These are phyloP conservation scores for Lithobius niger DNA, from an alignment of 1,140 invertebrate genomes.

Conservation along the genomic window DNA sequence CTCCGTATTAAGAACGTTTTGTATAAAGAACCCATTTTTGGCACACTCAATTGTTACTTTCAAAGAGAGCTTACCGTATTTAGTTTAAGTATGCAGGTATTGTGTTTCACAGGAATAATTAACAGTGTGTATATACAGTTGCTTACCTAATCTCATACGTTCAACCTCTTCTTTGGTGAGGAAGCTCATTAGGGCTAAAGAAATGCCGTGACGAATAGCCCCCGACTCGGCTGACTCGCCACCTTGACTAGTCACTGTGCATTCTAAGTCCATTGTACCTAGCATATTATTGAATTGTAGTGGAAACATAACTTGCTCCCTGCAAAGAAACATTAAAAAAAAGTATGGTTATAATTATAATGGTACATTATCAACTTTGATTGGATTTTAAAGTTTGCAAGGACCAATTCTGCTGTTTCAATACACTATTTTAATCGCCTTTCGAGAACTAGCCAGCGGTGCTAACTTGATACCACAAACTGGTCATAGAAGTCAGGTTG, in stretches of 20 bases:
- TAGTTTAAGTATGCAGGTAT: not conserved
- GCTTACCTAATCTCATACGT: conserved; percentile 61
- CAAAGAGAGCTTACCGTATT: not conserved
- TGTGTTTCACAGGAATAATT: not conserved
- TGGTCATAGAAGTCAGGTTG: no score
- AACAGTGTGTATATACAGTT: not conserved
- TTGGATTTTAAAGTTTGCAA: no score
- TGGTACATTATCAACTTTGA: no score
- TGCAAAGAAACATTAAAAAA: conserved; percentile 17
- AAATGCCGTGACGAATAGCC: conserved; percentile 70
- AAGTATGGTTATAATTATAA: not conserved
- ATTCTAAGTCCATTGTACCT: conserved; percentile 69
- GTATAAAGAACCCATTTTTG: no score
- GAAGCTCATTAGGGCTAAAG: conserved; percentile 63
- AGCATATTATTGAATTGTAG: conserved; percentile 61
- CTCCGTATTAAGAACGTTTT: no score
- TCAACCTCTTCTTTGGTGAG: conserved; percentile 58
- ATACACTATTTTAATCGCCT: no score
- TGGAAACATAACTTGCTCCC: conserved; percentile 63
- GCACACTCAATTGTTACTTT: no score
- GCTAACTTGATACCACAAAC: no score
- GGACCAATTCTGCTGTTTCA: no score
- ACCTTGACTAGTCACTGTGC: conserved; percentile 45
- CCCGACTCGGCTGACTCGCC: conserved; percentile 64
- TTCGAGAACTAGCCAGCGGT: no score